Evolutionary conservation across 2,113 vertebrate genomes (phyloP).

Genomic region (Odontophorus gujanensis): DNA sequence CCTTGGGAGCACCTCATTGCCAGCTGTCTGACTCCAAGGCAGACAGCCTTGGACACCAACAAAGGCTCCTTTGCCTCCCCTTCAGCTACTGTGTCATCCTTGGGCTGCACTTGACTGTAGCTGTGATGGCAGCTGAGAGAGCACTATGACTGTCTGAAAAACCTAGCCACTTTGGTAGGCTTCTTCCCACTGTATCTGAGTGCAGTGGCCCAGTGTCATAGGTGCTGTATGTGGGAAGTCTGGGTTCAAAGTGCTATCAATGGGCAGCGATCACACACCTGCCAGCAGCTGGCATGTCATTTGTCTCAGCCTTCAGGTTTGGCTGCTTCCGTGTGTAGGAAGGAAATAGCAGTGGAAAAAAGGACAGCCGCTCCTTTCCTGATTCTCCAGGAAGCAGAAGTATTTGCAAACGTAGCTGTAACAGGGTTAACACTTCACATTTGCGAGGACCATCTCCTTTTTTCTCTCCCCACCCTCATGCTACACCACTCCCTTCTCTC

Average conservation of each 20-base stretch:
- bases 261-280: conserved; percentile 12
- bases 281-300: neutral
- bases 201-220: neutral
- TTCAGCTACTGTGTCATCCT: neutral
- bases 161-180: neutral
- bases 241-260: neutral
- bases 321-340: neutral
- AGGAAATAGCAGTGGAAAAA: neutral
- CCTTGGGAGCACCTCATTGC: too few species aligned
- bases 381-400: conserved; percentile 7
- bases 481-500: conserved; percentile 56
- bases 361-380: neutral
- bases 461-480: conserved; percentile 33
- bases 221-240: neutral
- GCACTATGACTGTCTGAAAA: neutral
- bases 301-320: conserved; percentile 40
- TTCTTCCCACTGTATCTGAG: neutral
- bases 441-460: conserved; percentile 41
- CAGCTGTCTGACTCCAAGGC: neutral
- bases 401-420: conserved; percentile 15
- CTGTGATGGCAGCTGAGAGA: neutral
- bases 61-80: neutral
- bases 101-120: neutral
- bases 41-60: neutral
- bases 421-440: conserved; percentile 32